Conservation (phyloP, 2,113 vertebrate genomes). For the Brachyistius frenatus region DNA sequence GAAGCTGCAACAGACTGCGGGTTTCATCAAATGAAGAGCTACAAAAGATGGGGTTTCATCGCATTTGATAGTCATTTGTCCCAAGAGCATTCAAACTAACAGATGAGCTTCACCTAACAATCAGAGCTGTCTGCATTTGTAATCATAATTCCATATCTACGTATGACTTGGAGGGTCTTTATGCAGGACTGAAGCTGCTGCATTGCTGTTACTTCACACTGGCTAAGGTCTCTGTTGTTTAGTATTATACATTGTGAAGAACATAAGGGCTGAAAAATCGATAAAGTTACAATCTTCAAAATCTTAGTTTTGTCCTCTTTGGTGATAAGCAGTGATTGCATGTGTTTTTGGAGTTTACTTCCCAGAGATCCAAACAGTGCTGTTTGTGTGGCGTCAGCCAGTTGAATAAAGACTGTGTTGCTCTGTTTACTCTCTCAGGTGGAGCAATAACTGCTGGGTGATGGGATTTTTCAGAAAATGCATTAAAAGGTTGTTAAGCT, state of each 20-base stretch:
- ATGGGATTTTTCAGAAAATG: background rate
- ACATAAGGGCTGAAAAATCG: too few relatives aligned
- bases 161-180: background rate
- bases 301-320: too few relatives aligned
- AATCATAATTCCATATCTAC: background rate
- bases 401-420: too few relatives aligned
- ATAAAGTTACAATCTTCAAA: too few relatives aligned
- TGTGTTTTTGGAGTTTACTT: too few relatives aligned
- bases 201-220: background rate
- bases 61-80: background rate
- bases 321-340: too few relatives aligned
- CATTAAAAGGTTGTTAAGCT: background rate
- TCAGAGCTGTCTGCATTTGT: background rate
- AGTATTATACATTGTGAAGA: too few relatives aligned
- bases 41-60: background rate
- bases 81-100: background rate
- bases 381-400: too few relatives aligned
- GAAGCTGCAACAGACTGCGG: background rate
- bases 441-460: too few relatives aligned
- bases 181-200: background rate
- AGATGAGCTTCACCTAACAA: constrained; percentile 3
- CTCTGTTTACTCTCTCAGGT: too few relatives aligned
- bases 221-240: too few relatives aligned
- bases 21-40: background rate
- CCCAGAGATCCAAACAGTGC: too few relatives aligned